phyloP scores from a whole-genome alignment of 2,888 invertebrate species.

The Hoplodrina blanda region DNA sequence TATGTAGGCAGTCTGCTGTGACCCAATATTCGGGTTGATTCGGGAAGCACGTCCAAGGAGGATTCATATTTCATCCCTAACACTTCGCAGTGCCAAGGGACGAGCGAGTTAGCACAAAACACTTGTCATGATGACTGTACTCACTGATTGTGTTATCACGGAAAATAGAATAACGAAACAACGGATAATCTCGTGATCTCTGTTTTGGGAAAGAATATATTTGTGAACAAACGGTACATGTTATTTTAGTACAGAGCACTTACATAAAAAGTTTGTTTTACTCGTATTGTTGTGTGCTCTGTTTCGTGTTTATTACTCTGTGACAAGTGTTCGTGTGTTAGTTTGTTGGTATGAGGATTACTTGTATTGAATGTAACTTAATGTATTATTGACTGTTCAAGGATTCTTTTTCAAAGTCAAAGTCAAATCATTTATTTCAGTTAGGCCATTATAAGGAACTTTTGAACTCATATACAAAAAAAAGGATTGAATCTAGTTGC shows the following conservation, averaged over 20 bases:
- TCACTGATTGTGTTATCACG: constrained; percentile 43
- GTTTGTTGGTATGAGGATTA: constrained; percentile 7
- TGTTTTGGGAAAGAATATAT: constrained; percentile 32
- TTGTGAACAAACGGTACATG: constrained; percentile 17
- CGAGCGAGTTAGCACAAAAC: constrained; percentile 50
- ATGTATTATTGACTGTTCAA: neutral
- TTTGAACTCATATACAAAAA: too few species aligned
- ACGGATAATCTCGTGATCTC: constrained; percentile 43
- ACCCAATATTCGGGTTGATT: constrained; percentile 78
- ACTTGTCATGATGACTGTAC: constrained; percentile 47
- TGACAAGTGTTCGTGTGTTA: constrained; percentile 27
- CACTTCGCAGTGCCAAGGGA: constrained; percentile 64
- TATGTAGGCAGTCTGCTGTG: constrained; percentile 74
- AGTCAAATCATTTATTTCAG: too few species aligned
- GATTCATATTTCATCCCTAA: constrained; percentile 77
- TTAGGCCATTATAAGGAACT: too few species aligned
- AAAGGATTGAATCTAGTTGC: too few species aligned
- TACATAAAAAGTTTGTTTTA: constrained; percentile 33
- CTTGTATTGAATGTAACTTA: constrained; percentile 11
- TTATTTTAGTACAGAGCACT: constrained; percentile 27
- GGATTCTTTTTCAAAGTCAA: too few species aligned
- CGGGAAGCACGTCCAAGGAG: constrained; percentile 72
- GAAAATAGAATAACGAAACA: constrained; percentile 49
- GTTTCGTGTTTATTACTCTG: constrained; percentile 39
- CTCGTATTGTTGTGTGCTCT: constrained; percentile 16